A percentile compares a stretch with the other conserved stretches of the same genome.
phyloP scores from a whole-genome alignment of 2,888 invertebrate species.

The Apantesis nais region DNA sequence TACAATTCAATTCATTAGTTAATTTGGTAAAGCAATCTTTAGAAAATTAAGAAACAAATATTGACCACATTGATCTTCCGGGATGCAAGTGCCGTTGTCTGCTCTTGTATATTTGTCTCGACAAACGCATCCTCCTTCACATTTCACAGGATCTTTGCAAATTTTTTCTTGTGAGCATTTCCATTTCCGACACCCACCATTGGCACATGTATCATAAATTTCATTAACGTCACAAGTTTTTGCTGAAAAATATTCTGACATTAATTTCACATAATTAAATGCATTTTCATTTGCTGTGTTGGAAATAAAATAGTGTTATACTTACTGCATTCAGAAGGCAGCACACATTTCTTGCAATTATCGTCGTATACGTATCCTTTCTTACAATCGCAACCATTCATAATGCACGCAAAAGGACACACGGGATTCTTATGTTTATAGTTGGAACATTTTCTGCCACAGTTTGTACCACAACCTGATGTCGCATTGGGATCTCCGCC shows the following conservation, averaged over 20 bases:
- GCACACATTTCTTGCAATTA: conserved; percentile 32
- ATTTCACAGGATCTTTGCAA: too few relatives aligned
- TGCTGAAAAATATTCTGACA: too few relatives aligned
- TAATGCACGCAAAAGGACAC: conserved; percentile 24
- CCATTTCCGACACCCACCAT: conserved; percentile 44
- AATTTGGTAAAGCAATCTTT: too few relatives aligned
- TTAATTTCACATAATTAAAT: too few relatives aligned
- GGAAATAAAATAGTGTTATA: conserved; percentile 5
- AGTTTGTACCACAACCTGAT: conserved; percentile 32
- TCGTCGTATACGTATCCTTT: conserved; percentile 37
- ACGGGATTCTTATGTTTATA: conserved; percentile 18
- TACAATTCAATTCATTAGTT: too few relatives aligned
- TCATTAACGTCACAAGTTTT: conserved; percentile 44
- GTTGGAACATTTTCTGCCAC: conserved; percentile 32
- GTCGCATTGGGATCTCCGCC: conserved; percentile 38
- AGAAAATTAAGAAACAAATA: too few relatives aligned
- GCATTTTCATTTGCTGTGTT: too few relatives aligned
- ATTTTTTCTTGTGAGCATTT: too few relatives aligned
- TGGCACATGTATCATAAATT: conserved; percentile 45
- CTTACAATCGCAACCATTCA: conserved; percentile 41
- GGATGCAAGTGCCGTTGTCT: too few relatives aligned
- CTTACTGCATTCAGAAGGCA: conserved; percentile 36
- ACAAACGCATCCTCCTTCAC: too few relatives aligned
- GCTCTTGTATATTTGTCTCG: too few relatives aligned
- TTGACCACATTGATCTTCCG: too few relatives aligned